Percentiles rank a stretch among this genome's conserved stretches.
Conservation (phyloP, 37 sponge, comb jelly and placozoan genomes). For the Eunapius fragilis region DNA sequence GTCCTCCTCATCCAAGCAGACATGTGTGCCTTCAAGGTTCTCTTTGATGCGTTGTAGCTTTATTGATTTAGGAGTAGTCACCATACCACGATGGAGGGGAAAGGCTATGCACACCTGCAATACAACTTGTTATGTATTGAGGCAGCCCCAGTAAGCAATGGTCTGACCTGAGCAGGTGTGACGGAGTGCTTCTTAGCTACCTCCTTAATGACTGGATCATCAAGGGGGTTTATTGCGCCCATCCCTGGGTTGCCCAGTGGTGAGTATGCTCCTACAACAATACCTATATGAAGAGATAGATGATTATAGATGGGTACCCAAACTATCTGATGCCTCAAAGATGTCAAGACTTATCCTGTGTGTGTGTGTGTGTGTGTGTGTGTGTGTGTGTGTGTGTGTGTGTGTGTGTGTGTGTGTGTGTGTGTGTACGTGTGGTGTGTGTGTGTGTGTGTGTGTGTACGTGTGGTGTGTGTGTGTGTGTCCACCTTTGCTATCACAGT, state of each 20-base stretch:
- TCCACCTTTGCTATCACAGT: slow-evolving; percentile 60
- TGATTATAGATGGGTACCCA: too few species aligned
- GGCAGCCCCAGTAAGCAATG: too few species aligned
- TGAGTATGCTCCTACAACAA: slow-evolving; percentile 71
- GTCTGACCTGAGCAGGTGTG: slow-evolving; percentile 58
- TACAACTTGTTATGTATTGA: background rate
- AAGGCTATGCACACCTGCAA: background rate
- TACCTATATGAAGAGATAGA: slow-evolving; percentile 17
- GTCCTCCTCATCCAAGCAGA: slow-evolving; percentile 70
- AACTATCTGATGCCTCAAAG: too few species aligned
- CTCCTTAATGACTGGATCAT: slow-evolving; percentile 57
- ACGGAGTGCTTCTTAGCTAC: slow-evolving; percentile 51
- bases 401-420: too few species aligned
- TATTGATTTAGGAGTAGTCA: slow-evolving; percentile 75
- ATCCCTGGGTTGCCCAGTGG: slow-evolving; percentile 62
- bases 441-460: too few species aligned
- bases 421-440: too few species aligned
- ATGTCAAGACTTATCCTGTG: too few species aligned
- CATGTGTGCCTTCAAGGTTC: slow-evolving; percentile 51
- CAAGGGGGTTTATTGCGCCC: background rate
- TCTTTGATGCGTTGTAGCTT: slow-evolving; percentile 59
- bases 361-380: too few species aligned
- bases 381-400: too few species aligned
- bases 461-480: too few species aligned
- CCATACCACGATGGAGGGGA: slow-evolving; percentile 10